Evolutionary conservation across 2,888 invertebrate genomes (phyloP).

Genomic region (Nephrotoma appendiculata): DNA sequence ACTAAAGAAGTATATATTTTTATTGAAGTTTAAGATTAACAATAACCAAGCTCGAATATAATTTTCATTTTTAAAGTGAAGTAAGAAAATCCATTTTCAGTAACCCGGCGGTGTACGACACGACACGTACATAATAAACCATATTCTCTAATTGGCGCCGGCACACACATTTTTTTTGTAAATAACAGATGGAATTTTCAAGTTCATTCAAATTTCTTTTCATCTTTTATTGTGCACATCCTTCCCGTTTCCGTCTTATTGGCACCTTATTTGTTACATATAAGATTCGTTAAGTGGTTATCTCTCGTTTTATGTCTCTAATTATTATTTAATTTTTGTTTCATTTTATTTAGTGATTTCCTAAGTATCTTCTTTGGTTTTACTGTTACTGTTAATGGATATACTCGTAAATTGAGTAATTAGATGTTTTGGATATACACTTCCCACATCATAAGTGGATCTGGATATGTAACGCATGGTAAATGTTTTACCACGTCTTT

Average conservation of each 20-base stretch:
- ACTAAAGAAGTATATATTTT: too few species aligned
- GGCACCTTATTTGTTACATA: not conserved
- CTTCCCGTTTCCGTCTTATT: not conserved
- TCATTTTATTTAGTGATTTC: not conserved
- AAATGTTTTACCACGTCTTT: not conserved
- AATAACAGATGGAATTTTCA: not conserved
- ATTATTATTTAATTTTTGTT: not conserved
- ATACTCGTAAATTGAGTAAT: not conserved
- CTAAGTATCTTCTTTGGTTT: not conserved
- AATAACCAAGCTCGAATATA: too few species aligned
- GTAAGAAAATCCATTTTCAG: not conserved
- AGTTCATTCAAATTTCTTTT: not conserved
- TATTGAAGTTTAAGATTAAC: too few species aligned
- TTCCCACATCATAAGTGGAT: slow-evolving; percentile 1
- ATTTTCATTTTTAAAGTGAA: too few species aligned
- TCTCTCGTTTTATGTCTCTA: not conserved
- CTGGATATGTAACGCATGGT: not conserved
- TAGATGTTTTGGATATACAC: not conserved
- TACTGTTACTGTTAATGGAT: not conserved
- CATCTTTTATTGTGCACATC: not conserved
- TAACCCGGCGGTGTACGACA: not conserved
- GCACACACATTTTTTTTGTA: not conserved
- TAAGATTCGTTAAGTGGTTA: not conserved
- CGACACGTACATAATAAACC: not conserved
- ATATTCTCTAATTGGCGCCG: not conserved